Conservation (phyloP, 2,113 vertebrate species). For the Gorsachius goisagi region DNA sequence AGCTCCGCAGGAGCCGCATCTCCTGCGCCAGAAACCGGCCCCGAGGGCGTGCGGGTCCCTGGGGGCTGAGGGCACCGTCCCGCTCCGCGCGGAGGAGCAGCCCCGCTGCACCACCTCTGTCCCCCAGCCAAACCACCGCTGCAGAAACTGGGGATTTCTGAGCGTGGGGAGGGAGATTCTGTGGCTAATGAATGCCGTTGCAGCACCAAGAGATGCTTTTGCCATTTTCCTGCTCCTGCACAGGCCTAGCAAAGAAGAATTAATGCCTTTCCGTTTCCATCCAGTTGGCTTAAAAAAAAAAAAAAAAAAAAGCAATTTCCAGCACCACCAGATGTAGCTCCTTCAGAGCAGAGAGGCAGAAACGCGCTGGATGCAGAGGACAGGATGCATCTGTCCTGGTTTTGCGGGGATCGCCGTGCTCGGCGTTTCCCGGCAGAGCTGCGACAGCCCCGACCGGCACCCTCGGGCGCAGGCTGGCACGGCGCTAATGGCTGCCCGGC, state of each 20-base stretch:
- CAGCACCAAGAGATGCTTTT: background rate
- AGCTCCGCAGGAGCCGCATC: background rate
- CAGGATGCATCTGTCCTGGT: background rate
- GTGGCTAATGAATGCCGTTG: background rate
- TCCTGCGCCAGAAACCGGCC: background rate
- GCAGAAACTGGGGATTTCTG: background rate
- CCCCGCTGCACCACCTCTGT: background rate
- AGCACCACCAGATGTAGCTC: background rate
- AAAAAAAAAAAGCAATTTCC: background rate
- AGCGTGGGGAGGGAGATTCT: background rate
- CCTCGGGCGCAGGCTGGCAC: background rate
- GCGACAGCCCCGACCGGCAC: background rate
- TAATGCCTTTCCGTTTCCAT: background rate
- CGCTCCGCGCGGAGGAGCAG: background rate
- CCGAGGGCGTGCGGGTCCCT: accelerated
- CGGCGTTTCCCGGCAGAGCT: background rate
- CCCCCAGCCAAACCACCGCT: background rate
- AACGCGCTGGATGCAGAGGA: background rate
- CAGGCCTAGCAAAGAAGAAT: background rate
- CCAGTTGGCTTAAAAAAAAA: background rate
- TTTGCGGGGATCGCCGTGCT: background rate
- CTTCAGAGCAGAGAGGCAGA: background rate
- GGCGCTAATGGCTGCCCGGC: background rate
- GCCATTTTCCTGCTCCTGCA: background rate
- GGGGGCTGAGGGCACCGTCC: background rate